phyloP scores from a whole-genome alignment of 2,888 invertebrate genomes.

The Pediacus dermestoides region DNA sequence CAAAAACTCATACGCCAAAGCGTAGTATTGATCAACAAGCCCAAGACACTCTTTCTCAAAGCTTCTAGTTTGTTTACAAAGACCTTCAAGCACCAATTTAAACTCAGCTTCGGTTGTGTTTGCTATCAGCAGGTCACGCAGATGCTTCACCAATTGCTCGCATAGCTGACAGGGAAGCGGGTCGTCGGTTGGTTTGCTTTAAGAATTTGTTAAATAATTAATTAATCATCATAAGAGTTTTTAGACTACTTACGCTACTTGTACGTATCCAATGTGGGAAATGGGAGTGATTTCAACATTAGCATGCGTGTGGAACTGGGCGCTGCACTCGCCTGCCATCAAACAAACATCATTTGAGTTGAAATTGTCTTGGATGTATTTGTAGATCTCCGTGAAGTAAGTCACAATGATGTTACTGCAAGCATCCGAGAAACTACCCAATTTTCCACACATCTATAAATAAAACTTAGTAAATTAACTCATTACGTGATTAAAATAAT shows the following conservation, averaged over 20 bases:
- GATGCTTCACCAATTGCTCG: conserved; percentile 74
- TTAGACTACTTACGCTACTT: conserved; percentile 44
- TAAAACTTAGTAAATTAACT: conserved; percentile 4
- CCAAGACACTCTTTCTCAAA: conserved; percentile 72
- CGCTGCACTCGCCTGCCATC: conserved; percentile 70
- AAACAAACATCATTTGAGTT: conserved; percentile 67
- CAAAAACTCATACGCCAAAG: conserved; percentile 67
- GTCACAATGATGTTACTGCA: conserved; percentile 71
- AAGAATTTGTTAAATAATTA: background rate
- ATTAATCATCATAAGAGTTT: background rate
- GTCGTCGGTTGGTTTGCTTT: conserved; percentile 50
- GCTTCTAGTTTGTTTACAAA: conserved; percentile 75
- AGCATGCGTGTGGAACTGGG: conserved; percentile 63
- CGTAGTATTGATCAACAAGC: conserved; percentile 76
- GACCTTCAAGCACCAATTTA: conserved; percentile 68
- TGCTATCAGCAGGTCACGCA: conserved; percentile 74
- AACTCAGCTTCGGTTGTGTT: conserved; percentile 85
- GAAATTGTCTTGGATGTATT: conserved; percentile 59
- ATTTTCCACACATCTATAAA: conserved; percentile 61
- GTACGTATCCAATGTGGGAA: conserved; percentile 56
- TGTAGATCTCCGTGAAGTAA: conserved; percentile 70
- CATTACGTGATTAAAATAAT: conserved; percentile 15
- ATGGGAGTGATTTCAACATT: conserved; percentile 57
- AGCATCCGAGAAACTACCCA: conserved; percentile 73
- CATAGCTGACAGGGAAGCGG: conserved; percentile 84